Percentiles rank a stretch among this genome's conserved stretches.
These are phyloP conservation scores for Pseudomyrmex cubaensis DNA, from an alignment of 1,140 invertebrate species.

Conservation along the genomic window DNA sequence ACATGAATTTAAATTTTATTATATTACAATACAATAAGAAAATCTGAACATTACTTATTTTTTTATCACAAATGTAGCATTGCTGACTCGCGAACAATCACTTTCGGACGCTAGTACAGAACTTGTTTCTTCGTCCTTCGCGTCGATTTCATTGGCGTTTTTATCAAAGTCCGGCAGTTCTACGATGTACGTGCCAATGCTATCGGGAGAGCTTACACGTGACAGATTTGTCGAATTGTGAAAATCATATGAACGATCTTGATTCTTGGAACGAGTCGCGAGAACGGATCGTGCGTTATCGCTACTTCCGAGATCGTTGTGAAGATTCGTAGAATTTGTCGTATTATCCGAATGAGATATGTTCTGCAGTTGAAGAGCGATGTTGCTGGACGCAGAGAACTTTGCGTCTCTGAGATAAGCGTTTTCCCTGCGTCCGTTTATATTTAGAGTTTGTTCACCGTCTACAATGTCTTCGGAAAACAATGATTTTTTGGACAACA, in stretches of 20 bases:
- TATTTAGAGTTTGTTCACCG: slow-evolving; percentile 20
- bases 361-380: background rate
- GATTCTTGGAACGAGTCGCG: background rate
- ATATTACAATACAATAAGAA: too few relatives aligned
- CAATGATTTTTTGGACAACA: slow-evolving; percentile 79
- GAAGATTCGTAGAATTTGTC: slow-evolving; percentile 42
- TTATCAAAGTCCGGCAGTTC: slow-evolving; percentile 70
- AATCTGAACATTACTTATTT: slow-evolving; percentile 30
- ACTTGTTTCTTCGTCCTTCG: slow-evolving; percentile 46
- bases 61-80: slow-evolving; percentile 80
- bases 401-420: too few relatives aligned
- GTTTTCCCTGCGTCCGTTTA: background rate
- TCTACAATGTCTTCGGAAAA: slow-evolving; percentile 74
- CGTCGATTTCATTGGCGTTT: slow-evolving; percentile 56
- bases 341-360: slow-evolving; percentile 67
- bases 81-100: slow-evolving; percentile 74
- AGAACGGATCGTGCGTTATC: slow-evolving; percentile 1
- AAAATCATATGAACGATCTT: background rate
- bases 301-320: background rate
- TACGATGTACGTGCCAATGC: slow-evolving; percentile 78
- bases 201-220: slow-evolving; percentile 64
- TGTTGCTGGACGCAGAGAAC: background rate
- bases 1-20: too few relatives aligned
- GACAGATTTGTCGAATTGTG: slow-evolving; percentile 2
- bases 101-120: slow-evolving; percentile 48